Base-by-base conservation (phyloP, 1,140 invertebrate species). In the Plutomurus gul region DNA sequence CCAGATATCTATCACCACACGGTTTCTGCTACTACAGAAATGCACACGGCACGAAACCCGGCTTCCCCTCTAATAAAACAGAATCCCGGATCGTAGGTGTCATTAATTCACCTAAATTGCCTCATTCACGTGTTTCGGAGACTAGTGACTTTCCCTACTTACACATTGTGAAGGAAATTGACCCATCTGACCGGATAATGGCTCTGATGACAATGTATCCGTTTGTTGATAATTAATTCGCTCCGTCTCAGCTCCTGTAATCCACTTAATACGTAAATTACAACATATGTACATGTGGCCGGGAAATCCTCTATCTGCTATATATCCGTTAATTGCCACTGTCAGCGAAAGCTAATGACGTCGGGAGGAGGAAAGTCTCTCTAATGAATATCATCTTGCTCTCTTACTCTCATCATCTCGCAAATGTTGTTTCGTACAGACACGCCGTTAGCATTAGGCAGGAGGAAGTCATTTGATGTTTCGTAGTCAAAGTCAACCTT, bases 51-150 rank as follows among this genome's bases (percentile, higher is more conserved):
- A n/a, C n/a, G 30, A 65, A 65, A 65, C 30, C 1, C 56, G 36
- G 30, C 36, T 65, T n/a, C 18, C 56, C 27, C 27, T 30, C 56
- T 65, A 25, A 4, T 2, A 33, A 65, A 30, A 33, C 18, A 65
- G 27, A 65, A 65, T 65, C 25, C 70, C 70, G 13, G 70, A 72
- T 72, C 40, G 70, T 72, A 46, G 70, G 70, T 72, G 70, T 72
- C 70, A 43, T 30, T 43, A 72, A 43, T 72, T 72, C 70, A 72
- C 70, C 36, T 72, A 40, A 72, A 72, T 22, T 22, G 70, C 25
- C 22, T 43, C 25, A 72, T 43, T 39, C 70, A 46, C 70, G 7
- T 72, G 18, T 43, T 72, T 72, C 56, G 11, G 10, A 33, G 27
- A 65, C 56, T n/a, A n/a, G 27, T 65, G 36, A 13, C 30, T 1